A percentile compares a stretch with the other conserved stretches of the same genome.
These are phyloP conservation scores for Pygoscelis adeliae DNA, from an alignment of 2,113 vertebrate species.

Conservation along the genomic window DNA sequence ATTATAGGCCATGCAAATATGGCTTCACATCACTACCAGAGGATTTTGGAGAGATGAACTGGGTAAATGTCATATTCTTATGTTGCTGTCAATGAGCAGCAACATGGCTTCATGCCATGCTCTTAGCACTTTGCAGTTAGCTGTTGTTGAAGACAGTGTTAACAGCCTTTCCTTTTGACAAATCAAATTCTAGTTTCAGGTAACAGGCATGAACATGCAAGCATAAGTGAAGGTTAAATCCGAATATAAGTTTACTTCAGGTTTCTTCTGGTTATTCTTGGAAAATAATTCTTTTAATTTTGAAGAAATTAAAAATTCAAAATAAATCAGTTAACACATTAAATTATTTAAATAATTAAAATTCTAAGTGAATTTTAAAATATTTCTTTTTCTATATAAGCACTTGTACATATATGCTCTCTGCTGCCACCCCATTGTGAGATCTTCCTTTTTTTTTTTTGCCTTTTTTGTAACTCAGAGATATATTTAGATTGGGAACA, in stretches of 20 bases:
- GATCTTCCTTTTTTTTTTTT: background rate
- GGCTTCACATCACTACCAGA: background rate
- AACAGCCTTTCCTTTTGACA: background rate
- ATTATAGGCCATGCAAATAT: background rate
- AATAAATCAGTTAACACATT: background rate
- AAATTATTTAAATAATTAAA: background rate
- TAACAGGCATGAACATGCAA: background rate
- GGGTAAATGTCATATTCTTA: background rate
- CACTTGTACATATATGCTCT: background rate
- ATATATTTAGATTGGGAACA: background rate
- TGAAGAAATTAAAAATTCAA: background rate
- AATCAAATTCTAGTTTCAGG: background rate
- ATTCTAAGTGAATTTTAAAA: background rate
- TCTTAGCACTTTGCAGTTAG: background rate
- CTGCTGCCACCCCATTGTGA: background rate
- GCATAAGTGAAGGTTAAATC: background rate
- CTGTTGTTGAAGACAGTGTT: background rate
- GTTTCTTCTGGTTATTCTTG: background rate
- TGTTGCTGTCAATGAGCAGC: background rate
- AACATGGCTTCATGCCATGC: background rate
- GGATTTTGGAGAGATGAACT: background rate
- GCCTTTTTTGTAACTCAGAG: background rate
- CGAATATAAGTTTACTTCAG: background rate
- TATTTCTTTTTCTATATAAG: background rate
- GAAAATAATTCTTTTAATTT: background rate